Evolutionary conservation across 2,113 vertebrate genomes (phyloP), one percentile per base, ranked within the genome.

Genomic region (Chloropsis cyanopogon): DNA sequence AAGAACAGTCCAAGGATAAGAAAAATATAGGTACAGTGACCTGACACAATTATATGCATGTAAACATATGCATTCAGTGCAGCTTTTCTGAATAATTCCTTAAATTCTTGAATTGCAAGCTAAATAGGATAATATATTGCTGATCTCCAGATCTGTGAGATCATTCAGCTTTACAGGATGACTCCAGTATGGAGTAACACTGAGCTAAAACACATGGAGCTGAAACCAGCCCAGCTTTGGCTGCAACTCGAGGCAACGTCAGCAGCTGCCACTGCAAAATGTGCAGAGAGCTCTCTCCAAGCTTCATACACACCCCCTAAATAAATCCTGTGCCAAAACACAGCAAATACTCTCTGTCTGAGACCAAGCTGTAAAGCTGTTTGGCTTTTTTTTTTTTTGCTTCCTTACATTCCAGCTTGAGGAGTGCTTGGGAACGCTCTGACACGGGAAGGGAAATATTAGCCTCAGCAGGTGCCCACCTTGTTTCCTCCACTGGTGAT

Each of bases 401-500:
- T 59, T 37, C 59, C 6, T 70, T 10, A 37, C 77, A 25, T 41
- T 80, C 22, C 70, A 95, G 41, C 50, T 69, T 21, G 37, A 92
- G 73, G 76, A 82, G 31, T 7, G 17, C 53, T 57, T 44, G 57
- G 49, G 33, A 28, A 19, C 11, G 11, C 44, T 68, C 59, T 68
- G 50, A 57, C 7, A 16, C 0, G 1, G 35, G 31, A 57, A 39
- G 35, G 7, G 57, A 86, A 78, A 6, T 13, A 19, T 0, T 12
- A 23, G 33, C 44, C 44, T 9, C 29, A 52, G 63, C 29, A 46
- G 0, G 1, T 47, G 47, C 31, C 72, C 26, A 11, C 5, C 4
- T 42, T 47, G 19, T 72, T 68, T 54, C 70, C 65, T 85, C 39
- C 52, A 15, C 75, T 47, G 41, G 4, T 39, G 35, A 14, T 18